Evolutionary conservation across 2,113 vertebrate species (phyloP).

Genomic region (Mesitornis unicolor): DNA sequence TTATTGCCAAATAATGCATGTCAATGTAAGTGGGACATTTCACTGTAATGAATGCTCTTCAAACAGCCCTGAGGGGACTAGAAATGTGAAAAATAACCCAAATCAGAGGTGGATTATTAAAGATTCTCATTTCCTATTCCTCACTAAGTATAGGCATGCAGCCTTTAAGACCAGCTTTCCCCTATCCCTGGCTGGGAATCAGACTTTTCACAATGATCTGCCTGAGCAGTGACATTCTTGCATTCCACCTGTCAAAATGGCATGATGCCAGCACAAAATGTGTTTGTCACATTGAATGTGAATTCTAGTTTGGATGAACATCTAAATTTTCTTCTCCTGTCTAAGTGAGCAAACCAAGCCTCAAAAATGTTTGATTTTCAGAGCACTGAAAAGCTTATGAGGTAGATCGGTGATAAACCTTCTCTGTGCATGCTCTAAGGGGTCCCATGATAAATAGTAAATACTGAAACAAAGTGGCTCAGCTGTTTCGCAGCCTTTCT

Average conservation of each 20-base stretch:
- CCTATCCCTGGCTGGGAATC: not conserved
- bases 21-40: not conserved
- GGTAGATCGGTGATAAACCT: not conserved
- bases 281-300: not conserved
- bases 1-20: not conserved
- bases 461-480: not conserved
- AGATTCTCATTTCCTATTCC: not conserved
- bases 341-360: not conserved
- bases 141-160: not conserved
- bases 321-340: not conserved
- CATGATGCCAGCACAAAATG: not conserved
- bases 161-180: not conserved
- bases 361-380: not conserved
- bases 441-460: not conserved
- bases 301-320: not conserved
- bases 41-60: not conserved
- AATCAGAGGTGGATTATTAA: not conserved
- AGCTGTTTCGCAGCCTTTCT: not conserved
- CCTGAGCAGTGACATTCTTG: not conserved
- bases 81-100: not conserved
- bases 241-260: not conserved
- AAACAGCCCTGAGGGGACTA: not conserved
- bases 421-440: not conserved
- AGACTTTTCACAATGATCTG: not conserved
- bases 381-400: not conserved